phyloP scores from a whole-genome alignment of 2,888 invertebrate genomes.

The Dysmachus trigonus region DNA sequence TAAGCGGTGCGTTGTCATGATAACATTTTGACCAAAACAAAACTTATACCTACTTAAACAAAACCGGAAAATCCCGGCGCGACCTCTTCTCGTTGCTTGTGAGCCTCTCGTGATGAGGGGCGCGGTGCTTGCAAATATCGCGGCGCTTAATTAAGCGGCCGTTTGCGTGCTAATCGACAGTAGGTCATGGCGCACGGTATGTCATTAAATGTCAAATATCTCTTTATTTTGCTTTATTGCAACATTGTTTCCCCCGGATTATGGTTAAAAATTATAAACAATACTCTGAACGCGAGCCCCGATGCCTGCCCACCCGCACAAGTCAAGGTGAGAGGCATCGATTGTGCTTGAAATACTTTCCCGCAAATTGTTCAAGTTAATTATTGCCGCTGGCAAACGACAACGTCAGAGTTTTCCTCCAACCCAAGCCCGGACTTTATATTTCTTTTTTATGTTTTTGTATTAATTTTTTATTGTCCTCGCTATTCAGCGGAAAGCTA shows the following conservation, averaged over 20 bases:
- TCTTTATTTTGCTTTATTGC: slow-evolving; percentile 20
- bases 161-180: slow-evolving; percentile 47
- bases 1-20: slow-evolving; percentile 32
- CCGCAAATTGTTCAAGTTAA: slow-evolving; percentile 29
- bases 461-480: not conserved
- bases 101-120: not conserved
- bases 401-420: slow-evolving; percentile 9
- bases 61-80: not conserved
- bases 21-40: slow-evolving; percentile 36
- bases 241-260: slow-evolving; percentile 11
- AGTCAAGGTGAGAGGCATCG: slow-evolving; percentile 43
- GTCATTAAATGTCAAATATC: slow-evolving; percentile 47
- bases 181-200: slow-evolving; percentile 47
- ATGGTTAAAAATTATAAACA: slow-evolving; percentile 10
- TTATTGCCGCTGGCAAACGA: not conserved
- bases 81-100: not conserved
- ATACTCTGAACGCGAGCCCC: not conserved
- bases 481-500: not conserved
- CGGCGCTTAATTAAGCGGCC: slow-evolving; percentile 39
- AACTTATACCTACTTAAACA: not conserved
- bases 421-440: not conserved
- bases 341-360: slow-evolving; percentile 40
- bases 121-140: not conserved
- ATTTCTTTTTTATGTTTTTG: not conserved
- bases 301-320: not conserved